Evolutionary conservation across 2,888 invertebrate genomes (phyloP).

Genomic region (Stenchaetothrips biformis): DNA sequence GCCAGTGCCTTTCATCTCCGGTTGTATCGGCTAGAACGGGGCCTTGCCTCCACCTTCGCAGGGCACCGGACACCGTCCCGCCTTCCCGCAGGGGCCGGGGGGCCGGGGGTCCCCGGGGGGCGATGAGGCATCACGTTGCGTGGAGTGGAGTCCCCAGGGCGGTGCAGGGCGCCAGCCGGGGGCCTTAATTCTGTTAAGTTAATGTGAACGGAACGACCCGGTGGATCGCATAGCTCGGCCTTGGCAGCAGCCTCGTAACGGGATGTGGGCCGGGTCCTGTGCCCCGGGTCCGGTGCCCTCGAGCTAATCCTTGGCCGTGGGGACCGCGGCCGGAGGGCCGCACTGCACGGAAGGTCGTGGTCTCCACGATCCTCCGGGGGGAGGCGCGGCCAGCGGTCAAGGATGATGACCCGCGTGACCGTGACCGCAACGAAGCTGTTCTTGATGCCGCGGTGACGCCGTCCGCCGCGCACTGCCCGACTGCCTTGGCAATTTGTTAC

Average conservation of each 20-base stretch:
- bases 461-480: too few species aligned
- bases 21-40: neutral
- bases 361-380: too few species aligned
- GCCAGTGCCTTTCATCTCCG: too few species aligned
- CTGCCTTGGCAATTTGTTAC: too few species aligned
- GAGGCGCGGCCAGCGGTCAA: too few species aligned
- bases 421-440: too few species aligned
- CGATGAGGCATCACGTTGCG: neutral
- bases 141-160: neutral
- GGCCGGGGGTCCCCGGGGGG: neutral
- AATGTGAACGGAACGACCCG: neutral
- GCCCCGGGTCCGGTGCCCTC: neutral
- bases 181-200: slow-evolving; percentile 9
- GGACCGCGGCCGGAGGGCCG: too few species aligned
- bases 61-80: neutral
- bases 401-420: too few species aligned
- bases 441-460: too few species aligned
- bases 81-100: neutral
- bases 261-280: neutral
- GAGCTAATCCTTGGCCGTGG: too few species aligned
- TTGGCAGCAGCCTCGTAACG: neutral
- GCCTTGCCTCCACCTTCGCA: neutral
- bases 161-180: neutral
- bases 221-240: neutral
- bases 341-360: too few species aligned